A percentile compares a stretch with the other conserved stretches of the same genome.
Conservation (phyloP, 2,888 invertebrate species). For the Pheosia tremula region DNA sequence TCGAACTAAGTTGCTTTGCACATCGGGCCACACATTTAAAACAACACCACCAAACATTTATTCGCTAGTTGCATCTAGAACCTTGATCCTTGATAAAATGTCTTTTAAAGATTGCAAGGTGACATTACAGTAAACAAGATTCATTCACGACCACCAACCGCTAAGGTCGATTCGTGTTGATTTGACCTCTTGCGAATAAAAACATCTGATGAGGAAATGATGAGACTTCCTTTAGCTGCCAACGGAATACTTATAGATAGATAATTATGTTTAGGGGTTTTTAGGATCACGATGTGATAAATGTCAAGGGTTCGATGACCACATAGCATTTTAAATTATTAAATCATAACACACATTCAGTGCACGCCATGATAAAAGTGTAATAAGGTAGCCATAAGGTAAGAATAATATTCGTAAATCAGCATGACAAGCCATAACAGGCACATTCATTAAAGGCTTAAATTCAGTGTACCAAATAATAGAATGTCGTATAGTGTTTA, state of each 20-base stretch:
- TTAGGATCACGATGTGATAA: background rate
- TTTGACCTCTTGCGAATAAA: slow-evolving; percentile 28
- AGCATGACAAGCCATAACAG: background rate
- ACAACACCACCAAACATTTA: slow-evolving; percentile 18
- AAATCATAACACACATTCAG: background rate
- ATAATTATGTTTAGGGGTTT: background rate
- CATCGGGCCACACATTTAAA: slow-evolving; percentile 1
- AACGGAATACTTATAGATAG: background rate
- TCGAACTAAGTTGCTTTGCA: background rate
- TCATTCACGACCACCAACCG: slow-evolving; percentile 34
- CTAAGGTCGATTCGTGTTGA: slow-evolving; percentile 23
- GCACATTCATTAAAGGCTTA: background rate
- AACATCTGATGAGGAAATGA: slow-evolving; percentile 26
- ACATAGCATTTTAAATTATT: background rate
- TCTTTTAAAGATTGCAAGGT: slow-evolving; percentile 34
- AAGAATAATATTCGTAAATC: background rate
- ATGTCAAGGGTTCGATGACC: slow-evolving; percentile 5
- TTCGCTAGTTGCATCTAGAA: slow-evolving; percentile 12
- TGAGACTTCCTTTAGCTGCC: slow-evolving; percentile 15
- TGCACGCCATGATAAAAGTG: background rate
- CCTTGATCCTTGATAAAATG: slow-evolving; percentile 32
- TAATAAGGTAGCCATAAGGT: background rate
- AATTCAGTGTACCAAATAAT: background rate
- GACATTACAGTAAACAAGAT: slow-evolving; percentile 27
- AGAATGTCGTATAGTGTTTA: background rate